phyloP scores from a whole-genome alignment of 1,140 invertebrate genomes.

The Caenorhabditis inopinata region DNA sequence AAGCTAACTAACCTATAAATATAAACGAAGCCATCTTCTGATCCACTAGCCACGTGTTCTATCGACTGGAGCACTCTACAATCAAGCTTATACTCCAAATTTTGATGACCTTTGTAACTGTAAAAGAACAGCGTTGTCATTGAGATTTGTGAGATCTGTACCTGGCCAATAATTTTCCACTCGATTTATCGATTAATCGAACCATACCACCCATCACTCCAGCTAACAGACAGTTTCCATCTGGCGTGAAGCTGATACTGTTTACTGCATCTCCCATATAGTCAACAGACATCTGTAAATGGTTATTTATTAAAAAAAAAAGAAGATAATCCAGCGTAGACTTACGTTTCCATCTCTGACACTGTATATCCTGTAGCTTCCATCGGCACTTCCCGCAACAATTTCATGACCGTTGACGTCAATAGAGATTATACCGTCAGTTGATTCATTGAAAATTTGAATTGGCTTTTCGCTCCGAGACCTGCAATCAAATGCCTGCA shows the following conservation, averaged over 20 bases:
- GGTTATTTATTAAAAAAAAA: background rate
- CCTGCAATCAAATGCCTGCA: slow-evolving; percentile 83
- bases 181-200: slow-evolving; percentile 83
- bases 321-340: slow-evolving; percentile 84
- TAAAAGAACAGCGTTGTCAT: background rate
- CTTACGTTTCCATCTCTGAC: slow-evolving; percentile 80
- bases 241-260: slow-evolving; percentile 67
- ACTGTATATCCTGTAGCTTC: slow-evolving; percentile 83
- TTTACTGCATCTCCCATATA: slow-evolving; percentile 66
- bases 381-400: slow-evolving; percentile 84
- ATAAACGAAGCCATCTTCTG: slow-evolving; percentile 80
- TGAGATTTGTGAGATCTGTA: slow-evolving; percentile 56
- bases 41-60: slow-evolving; percentile 81
- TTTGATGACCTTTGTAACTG: slow-evolving; percentile 78
- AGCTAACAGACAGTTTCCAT: slow-evolving; percentile 80
- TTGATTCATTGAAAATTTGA: slow-evolving; percentile 82
- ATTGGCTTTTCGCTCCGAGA: slow-evolving; percentile 76
- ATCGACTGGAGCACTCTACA: slow-evolving; percentile 80
- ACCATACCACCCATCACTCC: slow-evolving; percentile 80
- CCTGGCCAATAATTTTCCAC: slow-evolving; percentile 78
- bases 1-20: slow-evolving; percentile 74
- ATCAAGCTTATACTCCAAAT: slow-evolving; percentile 80
- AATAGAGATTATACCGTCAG: slow-evolving; percentile 85
- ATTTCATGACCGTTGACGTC: slow-evolving; percentile 86
- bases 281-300: slow-evolving; percentile 42